Conservation (phyloP, 2,113 vertebrate species). For the Nerophis lumbriciformis region DNA sequence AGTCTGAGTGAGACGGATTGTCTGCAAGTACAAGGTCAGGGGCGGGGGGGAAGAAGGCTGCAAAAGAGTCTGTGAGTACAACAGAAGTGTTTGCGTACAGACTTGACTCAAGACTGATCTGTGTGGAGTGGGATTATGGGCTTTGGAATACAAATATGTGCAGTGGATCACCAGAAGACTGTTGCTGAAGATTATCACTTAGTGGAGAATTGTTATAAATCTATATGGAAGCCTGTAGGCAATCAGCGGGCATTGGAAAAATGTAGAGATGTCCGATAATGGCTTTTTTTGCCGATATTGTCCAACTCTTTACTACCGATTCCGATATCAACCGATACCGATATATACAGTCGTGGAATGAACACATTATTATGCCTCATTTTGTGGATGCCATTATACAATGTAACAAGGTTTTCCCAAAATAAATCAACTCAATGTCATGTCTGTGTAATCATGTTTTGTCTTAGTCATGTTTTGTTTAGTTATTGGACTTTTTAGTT, state of each 20-base stretch:
- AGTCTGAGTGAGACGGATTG: slow-evolving; percentile 26
- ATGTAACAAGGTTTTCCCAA: too few species aligned
- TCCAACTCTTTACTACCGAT: too few species aligned
- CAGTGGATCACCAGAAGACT: slow-evolving; percentile 6
- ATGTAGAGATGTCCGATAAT: too few species aligned
- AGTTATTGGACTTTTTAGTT: too few species aligned
- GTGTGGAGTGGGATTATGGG: not conserved
- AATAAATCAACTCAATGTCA: too few species aligned
- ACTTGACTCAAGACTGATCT: slow-evolving; percentile 12
- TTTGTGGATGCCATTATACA: too few species aligned
- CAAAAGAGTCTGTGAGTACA: slow-evolving; percentile 22
- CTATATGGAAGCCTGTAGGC: not conserved
- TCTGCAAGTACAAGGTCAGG: slow-evolving; percentile 17
- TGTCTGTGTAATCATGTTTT: too few species aligned
- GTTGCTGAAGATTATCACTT: not conserved
- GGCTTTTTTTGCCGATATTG: too few species aligned
- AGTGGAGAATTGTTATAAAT: slow-evolving; percentile 30
- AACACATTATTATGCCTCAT: too few species aligned
- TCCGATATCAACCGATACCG: too few species aligned
- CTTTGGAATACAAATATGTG: slow-evolving; percentile 25
- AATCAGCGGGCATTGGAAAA: not conserved
- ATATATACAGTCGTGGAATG: too few species aligned
- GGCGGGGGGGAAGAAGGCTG: slow-evolving; percentile 1
- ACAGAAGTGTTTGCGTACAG: slow-evolving; percentile 12
- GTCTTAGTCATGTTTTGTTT: too few species aligned